Evolutionary conservation across 2,888 invertebrate species (phyloP).

Genomic region (Megaustenia siamemsis): DNA sequence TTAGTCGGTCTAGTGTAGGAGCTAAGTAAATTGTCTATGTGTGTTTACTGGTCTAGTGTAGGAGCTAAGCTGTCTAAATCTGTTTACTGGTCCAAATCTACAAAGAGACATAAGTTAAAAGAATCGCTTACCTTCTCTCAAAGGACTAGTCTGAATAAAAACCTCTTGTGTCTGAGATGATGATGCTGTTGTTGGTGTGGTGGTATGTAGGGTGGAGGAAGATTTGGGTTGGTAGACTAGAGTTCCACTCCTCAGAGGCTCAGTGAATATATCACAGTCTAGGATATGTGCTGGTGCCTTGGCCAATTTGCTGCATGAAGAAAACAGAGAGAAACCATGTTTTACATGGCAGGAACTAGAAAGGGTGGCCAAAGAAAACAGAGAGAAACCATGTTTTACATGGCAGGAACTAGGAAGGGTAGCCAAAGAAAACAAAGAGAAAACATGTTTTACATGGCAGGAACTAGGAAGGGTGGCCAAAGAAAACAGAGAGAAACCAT

Average conservation of each 20-base stretch:
- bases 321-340: no score
- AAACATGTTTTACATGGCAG: no score
- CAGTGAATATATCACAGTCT: constrained; percentile 63
- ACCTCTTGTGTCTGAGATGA: neutral
- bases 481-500: no score
- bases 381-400: neutral
- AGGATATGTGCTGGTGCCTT: constrained; percentile 62
- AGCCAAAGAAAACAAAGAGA: no score
- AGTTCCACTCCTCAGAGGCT: constrained; percentile 61
- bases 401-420: neutral
- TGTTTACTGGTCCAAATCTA: no score
- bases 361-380: neutral
- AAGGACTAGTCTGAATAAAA: constrained; percentile 30
- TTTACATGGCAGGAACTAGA: neutral
- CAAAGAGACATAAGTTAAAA: no score
- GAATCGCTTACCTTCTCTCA: constrained; percentile 50
- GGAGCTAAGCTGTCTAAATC: no score
- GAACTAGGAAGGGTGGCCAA: no score
- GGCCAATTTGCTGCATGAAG: constrained; percentile 23
- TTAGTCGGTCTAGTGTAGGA: no score
- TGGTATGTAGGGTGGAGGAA: neutral
- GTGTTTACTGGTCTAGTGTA: no score
- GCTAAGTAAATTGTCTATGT: no score
- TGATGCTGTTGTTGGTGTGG: neutral
- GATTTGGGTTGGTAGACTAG: constrained; percentile 32